Evolutionary conservation across 1,140 invertebrate genomes (phyloP).

Genomic region (Diuraphis noxia): DNA sequence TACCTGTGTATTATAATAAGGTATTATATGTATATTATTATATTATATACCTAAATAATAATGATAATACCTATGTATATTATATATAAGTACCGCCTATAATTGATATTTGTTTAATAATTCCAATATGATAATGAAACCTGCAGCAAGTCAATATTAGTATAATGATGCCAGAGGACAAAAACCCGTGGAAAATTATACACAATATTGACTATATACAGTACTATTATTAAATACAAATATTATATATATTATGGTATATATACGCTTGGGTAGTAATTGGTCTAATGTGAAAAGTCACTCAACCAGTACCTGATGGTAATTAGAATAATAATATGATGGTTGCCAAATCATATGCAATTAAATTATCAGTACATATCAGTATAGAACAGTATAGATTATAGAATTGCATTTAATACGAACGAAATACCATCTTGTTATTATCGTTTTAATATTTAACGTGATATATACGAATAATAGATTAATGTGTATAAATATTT

Average conservation of each 20-base stretch:
- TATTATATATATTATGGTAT: not conserved
- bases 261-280: not conserved
- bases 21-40: too few relatives aligned
- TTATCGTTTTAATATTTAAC: not conserved
- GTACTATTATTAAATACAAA: not conserved
- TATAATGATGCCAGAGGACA: not conserved
- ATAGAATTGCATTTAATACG: not conserved
- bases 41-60: not conserved
- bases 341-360: not conserved
- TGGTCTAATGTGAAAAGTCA: not conserved
- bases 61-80: not conserved
- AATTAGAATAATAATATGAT: not conserved
- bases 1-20: not conserved
- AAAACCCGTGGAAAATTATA: not conserved
- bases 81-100: not conserved
- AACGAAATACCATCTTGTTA: not conserved
- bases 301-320: not conserved
- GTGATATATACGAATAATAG: not conserved
- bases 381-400: too few relatives aligned
- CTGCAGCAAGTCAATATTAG: not conserved
- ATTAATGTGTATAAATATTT: not conserved
- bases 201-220: too few relatives aligned
- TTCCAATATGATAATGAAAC: not conserved
- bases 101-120: not conserved
- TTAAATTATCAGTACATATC: not conserved